These are phyloP conservation scores for Apodemus sylvaticus DNA, from an alignment of 2,113 vertebrate genomes.

Conservation along the genomic window DNA sequence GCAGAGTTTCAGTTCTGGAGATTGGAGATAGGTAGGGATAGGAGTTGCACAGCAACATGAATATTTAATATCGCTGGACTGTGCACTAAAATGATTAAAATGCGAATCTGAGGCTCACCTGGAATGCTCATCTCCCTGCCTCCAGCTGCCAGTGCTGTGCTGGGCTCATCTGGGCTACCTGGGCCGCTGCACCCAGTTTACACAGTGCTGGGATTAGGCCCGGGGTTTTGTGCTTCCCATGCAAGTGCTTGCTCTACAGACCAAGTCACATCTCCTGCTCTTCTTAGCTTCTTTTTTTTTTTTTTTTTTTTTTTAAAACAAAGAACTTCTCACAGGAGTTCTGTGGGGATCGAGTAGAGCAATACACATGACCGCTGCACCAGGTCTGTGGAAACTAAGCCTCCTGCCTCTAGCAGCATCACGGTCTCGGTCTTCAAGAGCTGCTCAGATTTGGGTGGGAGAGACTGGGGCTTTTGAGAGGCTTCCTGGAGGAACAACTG, in stretches of 20 bases:
- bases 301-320: background rate
- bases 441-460: background rate
- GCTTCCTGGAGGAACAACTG: background rate
- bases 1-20: background rate
- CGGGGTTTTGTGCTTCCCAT: background rate
- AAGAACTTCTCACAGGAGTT: background rate
- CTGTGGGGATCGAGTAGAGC: background rate
- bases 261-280: background rate
- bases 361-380: background rate
- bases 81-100: background rate
- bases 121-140: background rate
- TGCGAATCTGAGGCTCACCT: background rate
- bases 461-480: background rate
- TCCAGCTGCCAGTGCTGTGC: background rate
- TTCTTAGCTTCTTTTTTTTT: background rate
- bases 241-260: background rate
- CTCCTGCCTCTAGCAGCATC: background rate
- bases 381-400: background rate
- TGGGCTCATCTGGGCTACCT: background rate
- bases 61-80: background rate
- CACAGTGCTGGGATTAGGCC: no score
- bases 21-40: background rate
- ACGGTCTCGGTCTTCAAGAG: background rate
- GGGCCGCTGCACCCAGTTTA: background rate
- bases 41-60: background rate